These are phyloP conservation scores for Trichomalopsis sarcophagae DNA, from an alignment of 1,140 invertebrate genomes.

Conservation along the genomic window DNA sequence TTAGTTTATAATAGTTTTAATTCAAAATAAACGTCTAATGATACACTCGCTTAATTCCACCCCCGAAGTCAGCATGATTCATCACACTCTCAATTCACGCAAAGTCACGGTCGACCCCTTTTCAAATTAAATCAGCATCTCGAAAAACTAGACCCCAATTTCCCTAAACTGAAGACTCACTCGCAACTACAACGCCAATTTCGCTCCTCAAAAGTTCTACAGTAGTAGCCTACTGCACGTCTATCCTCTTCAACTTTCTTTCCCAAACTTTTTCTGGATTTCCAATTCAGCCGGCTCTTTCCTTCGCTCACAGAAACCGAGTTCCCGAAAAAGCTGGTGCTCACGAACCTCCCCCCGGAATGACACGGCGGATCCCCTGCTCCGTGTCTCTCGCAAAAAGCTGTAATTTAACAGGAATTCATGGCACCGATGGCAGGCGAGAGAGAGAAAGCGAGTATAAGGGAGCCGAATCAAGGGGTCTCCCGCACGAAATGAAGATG, in stretches of 20 bases:
- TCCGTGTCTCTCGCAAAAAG: not conserved
- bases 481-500: not conserved
- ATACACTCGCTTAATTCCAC: too few species aligned
- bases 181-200: not conserved
- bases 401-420: slow-evolving; percentile 13
- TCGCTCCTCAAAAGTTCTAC: not conserved
- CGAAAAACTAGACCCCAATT: not conserved
- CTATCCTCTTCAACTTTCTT: not conserved
- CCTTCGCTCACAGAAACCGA: not conserved
- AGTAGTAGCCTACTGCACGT: not conserved
- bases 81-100: too few species aligned
- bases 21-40: too few species aligned
- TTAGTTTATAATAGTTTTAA: too few species aligned
- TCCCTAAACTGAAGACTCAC: not conserved
- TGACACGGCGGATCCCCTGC: not conserved
- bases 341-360: not conserved
- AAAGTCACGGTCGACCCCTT: not conserved
- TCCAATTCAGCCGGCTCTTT: not conserved
- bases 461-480: not conserved
- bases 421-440: not conserved
- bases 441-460: not conserved
- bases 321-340: not conserved
- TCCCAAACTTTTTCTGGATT: not conserved
- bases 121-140: not conserved
- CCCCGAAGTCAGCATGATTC: too few species aligned